Base-by-base conservation (phyloP, 2,888 invertebrate species). In the Dendrolimus pini region DNA sequence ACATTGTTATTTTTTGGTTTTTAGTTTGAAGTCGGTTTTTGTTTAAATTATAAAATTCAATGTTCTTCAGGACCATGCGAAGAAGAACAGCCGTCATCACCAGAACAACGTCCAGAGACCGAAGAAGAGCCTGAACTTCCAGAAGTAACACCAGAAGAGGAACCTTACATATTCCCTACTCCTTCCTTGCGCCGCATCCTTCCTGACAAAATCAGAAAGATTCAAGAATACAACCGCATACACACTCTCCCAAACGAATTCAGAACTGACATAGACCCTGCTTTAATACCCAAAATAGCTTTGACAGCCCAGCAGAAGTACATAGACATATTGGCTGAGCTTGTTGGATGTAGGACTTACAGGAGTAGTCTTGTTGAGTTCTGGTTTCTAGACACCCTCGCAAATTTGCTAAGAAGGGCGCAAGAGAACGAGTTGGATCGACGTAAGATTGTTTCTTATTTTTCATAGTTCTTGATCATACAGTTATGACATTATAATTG, bases 321-420 rank as follows among this genome's bases (percentile, higher is more conserved):
- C 59, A 89, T 90, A 7, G 86, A 86, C n/a, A 71, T 78, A 6
- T 62, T 92, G 57, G 91, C 80, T 0, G 72, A 78, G 0, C 61
- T 86, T 18, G 74, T 89, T 0, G 91, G 89, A 0, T 86, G 92
- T 54, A 73, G 61, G 1, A 71, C 74, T 54, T 91, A 86, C 58
- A 78, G 71, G 58, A 83, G 73, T 14, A 91, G 87, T 57, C 64
- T 91, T 58, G 83, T 89, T 0, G 90, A 91, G 58, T 91, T 74
- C 67, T 92, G 92, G 92, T 90, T 92, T 58, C 64, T 92, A 66
- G 92, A 92, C 52, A 89, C 86, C 0, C 41, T 92, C 60, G 87
- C 91, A 0, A 84, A 86, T 63, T 59, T 90, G 61, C 62, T 90
- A 62, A 74, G 85, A 57, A 71, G 89, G n/a, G 87, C 86, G 0